Evolutionary conservation across 2,113 vertebrate genomes (phyloP), one percentile per base, ranked within the genome.

Genomic region (Heliornis fulica): DNA sequence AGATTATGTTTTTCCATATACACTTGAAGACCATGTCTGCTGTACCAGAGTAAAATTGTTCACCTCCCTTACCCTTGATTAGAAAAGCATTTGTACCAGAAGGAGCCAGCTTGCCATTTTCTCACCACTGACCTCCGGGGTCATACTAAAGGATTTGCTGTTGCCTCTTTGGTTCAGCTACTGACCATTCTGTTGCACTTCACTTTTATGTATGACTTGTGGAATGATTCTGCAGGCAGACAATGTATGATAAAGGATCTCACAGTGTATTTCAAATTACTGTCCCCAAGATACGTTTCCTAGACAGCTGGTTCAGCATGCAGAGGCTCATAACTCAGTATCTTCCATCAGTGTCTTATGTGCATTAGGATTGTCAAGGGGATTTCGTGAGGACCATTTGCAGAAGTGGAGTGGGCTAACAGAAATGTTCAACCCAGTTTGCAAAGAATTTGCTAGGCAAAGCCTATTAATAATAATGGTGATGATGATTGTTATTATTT

Each of bases 251-350:
- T 50, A 80, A 87, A 91, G 61, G 31, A 50, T 72, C 78, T 94
- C 32, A 1, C 25, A 68, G 74, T 1, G 6, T 48, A 69, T 94
- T 96, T 89, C 36, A 83, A 84, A 89, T 79, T 95, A 79, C 77
- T 76, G 84, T 89, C 65, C 93, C 87, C 87, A 89, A 13, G 87
- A 96, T 64, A 31, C 77, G 5, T 92, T 94, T 96, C 89, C 83
- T 78, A 96, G 89, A 54, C 89, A 96, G 89, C 91, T 87, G 84
- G 81, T 94, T 91, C 81, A 93, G 90, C 66, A 34, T 20, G 31
- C 53, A 59, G 63, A 77, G 38, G 22, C 89, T 91, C 65, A 21
- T 95, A 85, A 90, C 28, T 95, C 81, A 93, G 41, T 89, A 69
- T 83, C 78, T 93, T 89, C 66, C 40, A 41, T 94, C 77, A 87